Percentiles rank a stretch among this genome's conserved stretches.
phyloP scores from a whole-genome alignment of 2,888 invertebrate species.

The Tetramorium bicarinatum region DNA sequence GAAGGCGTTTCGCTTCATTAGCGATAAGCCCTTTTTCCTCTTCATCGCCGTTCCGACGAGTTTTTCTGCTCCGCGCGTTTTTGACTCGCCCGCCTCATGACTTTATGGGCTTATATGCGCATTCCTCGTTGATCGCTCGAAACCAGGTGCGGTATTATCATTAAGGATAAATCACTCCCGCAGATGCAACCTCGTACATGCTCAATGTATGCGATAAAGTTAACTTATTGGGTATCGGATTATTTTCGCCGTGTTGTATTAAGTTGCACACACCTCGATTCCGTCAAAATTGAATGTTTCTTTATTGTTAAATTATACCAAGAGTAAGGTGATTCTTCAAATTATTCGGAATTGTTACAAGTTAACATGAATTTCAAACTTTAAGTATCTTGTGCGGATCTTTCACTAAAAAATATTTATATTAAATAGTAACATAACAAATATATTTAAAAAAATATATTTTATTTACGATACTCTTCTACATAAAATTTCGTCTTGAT shows the following conservation, averaged over 20 bases:
- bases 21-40: conserved; percentile 78
- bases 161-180: conserved; percentile 73
- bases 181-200: conserved; percentile 64
- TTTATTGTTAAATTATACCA: conserved; percentile 27
- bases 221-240: conserved; percentile 41
- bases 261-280: conserved; percentile 26
- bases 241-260: conserved; percentile 36
- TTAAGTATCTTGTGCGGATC: neutral
- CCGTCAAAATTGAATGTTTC: conserved; percentile 37
- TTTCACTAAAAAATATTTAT: neutral
- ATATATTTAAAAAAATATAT: neutral
- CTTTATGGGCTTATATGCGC: conserved; percentile 70
- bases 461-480: neutral
- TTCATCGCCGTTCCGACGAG: conserved; percentile 72
- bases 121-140: conserved; percentile 76
- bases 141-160: conserved; percentile 74
- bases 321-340: conserved; percentile 20
- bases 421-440: neutral
- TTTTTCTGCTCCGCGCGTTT: conserved; percentile 73
- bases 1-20: conserved; percentile 83
- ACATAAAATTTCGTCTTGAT: neutral
- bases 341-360: conserved; percentile 16
- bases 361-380: conserved; percentile 19
- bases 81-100: conserved; percentile 73
- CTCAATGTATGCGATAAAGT: conserved; percentile 59